Percentiles rank a stretch among this genome's conserved stretches.
phyloP scores from a whole-genome alignment of 1,140 invertebrate species.

The Brachionus koreanus region DNA sequence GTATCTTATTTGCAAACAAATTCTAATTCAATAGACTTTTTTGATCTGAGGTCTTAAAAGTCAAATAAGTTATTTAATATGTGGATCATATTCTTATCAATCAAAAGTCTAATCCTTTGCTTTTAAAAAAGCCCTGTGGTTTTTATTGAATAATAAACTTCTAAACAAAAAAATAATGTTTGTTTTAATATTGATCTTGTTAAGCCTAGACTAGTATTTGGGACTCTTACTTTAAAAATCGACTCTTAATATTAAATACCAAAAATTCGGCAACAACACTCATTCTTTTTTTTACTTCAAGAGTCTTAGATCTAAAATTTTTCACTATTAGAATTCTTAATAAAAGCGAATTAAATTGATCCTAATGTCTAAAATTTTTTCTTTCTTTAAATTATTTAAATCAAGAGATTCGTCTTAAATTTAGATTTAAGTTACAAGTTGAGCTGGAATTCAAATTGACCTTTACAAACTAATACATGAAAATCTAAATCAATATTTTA shows the following conservation, averaged over 20 bases:
- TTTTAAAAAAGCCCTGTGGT: neutral
- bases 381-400: neutral
- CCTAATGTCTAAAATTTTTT: neutral
- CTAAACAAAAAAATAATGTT: neutral
- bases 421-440: neutral
- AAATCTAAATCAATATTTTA: neutral
- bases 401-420: neutral
- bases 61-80: neutral
- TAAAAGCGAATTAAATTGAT: neutral
- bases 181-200: neutral
- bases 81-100: neutral
- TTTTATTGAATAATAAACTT: neutral
- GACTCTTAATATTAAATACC: neutral
- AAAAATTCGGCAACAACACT: neutral
- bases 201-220: neutral
- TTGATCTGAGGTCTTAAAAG: neutral
- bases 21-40: neutral
- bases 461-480: neutral
- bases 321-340: too few species aligned
- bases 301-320: too few species aligned
- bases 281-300: too few species aligned
- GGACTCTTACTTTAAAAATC: neutral
- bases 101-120: neutral
- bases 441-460: neutral
- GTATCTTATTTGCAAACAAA: neutral